Base-by-base conservation (phyloP, 2,797 vertebrate species). In the Chelmon rostratus region DNA sequence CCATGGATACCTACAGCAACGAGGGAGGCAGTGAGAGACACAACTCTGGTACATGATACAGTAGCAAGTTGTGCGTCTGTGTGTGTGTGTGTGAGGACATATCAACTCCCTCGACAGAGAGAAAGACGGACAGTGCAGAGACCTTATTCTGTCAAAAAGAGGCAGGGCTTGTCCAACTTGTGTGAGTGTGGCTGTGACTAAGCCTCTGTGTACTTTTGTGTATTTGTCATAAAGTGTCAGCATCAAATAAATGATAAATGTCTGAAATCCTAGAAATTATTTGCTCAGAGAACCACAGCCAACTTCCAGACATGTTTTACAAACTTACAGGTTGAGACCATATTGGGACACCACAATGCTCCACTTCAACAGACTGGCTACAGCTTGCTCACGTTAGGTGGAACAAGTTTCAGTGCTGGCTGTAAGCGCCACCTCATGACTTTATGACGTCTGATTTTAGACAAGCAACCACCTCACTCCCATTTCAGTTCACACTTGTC, bases 1-100 rank as follows among this genome's bases (percentile, higher is more conserved):
- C 98, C 47, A 95, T 99, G 95, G 98, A 98, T 89, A 98, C 97
- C 70, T 94, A 95, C 72, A 97, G 96, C 88, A 98, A 96, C 44
- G 97, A 97, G 76, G 94, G 95, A 59, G 95, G 96, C 73, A 96
- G 94, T 40, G 95, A 96, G 74, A 94, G 88, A 35, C 93, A 93
- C 69, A 88, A 84, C 76, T 92, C 89, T 2, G 92, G 95, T 96
- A 91, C n/a, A n/a, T 61, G 73, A 84, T 53, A 65, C 56, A 70
- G 57, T 57, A 44, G 56, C 73, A 73, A 62, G 58, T 62, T 42
- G 71, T 76, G 68, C 42, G 1, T 53, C 0, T 66, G 8, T 68
- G 13, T 70, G 68, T n/a, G 1, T 9, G n/a, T 12, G 19, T 49
- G 54, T 66, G 68, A 37, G 38, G 38, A 46, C 56, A 25, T 2